Conservation (phyloP, 2,888 invertebrate species). For the Xiphydria camelus region DNA sequence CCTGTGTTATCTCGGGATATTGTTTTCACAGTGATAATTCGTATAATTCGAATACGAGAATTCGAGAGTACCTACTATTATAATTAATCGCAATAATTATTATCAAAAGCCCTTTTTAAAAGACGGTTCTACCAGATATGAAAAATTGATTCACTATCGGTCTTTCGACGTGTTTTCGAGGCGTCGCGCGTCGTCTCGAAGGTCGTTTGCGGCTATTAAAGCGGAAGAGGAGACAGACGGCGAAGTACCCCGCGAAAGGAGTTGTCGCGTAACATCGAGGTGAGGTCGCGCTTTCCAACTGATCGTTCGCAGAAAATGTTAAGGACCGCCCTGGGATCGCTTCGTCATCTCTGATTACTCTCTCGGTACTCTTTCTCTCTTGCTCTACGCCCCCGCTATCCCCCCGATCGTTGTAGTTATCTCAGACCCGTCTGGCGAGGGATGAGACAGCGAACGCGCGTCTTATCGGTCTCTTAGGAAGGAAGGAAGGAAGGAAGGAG, state of each 20-base stretch:
- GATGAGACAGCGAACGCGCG: neutral
- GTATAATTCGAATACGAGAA: too few relatives aligned
- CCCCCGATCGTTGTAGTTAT: conserved; percentile 20
- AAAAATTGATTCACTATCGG: too few relatives aligned
- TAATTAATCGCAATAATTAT: too few relatives aligned
- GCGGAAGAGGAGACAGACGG: conserved; percentile 6
- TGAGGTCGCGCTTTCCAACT: too few relatives aligned
- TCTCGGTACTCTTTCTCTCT: conserved; percentile 35
- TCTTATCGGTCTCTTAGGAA: neutral
- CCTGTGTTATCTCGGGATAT: too few relatives aligned
- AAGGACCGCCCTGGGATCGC: conserved; percentile 50
- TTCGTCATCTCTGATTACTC: conserved; percentile 55
- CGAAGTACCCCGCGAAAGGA: conserved; percentile 1
- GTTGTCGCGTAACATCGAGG: too few relatives aligned
- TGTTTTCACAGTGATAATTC: too few relatives aligned
- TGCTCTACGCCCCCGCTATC: conserved; percentile 17
- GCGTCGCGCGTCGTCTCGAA: conserved; percentile 10
- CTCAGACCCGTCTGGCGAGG: conserved; percentile 20
- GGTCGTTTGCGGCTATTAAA: conserved; percentile 3
- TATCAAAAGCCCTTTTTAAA: too few relatives aligned
- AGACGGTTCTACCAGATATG: too few relatives aligned
- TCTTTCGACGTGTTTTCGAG: conserved; percentile 18
- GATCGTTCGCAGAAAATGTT: conserved; percentile 38
- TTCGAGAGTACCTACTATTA: too few relatives aligned
- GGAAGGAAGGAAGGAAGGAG: neutral